These are phyloP conservation scores for Tanytarsus gracilentus DNA, from an alignment of 2,888 invertebrate species.

Conservation along the genomic window DNA sequence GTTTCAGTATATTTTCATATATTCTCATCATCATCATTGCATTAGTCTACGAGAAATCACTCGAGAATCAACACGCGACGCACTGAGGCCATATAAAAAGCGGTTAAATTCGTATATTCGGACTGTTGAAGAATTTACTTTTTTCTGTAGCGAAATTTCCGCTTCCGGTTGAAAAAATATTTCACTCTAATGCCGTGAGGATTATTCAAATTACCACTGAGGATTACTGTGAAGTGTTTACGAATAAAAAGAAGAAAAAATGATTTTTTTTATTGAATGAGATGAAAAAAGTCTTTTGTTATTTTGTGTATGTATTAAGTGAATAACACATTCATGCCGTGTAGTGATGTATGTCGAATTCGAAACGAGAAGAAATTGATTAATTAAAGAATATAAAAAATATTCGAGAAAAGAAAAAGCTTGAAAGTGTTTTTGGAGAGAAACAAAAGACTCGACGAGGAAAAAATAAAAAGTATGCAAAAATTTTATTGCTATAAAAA, in stretches of 20 bases:
- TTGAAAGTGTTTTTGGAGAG: not conserved
- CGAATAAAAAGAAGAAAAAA: too few relatives aligned
- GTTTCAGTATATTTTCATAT: not conserved
- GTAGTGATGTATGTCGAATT: not conserved
- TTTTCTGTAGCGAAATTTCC: constrained; percentile 3
- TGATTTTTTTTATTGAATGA: too few relatives aligned
- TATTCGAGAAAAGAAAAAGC: not conserved
- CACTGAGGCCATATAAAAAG: too few relatives aligned
- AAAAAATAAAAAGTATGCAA: not conserved
- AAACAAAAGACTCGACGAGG: not conserved
- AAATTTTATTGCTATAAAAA: not conserved
- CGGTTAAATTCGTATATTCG: too few relatives aligned
- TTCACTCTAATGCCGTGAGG: too few relatives aligned
- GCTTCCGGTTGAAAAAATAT: constrained; percentile 14
- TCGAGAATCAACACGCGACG: constrained; percentile 2
- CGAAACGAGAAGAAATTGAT: not conserved
- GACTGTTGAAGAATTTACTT: too few relatives aligned
- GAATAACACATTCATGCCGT: not conserved
- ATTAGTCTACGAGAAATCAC: constrained; percentile 3
- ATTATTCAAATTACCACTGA: too few relatives aligned
- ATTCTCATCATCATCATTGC: not conserved
- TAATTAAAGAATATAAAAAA: not conserved
- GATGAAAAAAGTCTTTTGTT: too few relatives aligned
- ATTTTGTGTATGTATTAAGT: not conserved
- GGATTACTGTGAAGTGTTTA: too few relatives aligned